phyloP scores from a whole-genome alignment of 2,113 vertebrate species.

The Neomonachus schauinslandi region DNA sequence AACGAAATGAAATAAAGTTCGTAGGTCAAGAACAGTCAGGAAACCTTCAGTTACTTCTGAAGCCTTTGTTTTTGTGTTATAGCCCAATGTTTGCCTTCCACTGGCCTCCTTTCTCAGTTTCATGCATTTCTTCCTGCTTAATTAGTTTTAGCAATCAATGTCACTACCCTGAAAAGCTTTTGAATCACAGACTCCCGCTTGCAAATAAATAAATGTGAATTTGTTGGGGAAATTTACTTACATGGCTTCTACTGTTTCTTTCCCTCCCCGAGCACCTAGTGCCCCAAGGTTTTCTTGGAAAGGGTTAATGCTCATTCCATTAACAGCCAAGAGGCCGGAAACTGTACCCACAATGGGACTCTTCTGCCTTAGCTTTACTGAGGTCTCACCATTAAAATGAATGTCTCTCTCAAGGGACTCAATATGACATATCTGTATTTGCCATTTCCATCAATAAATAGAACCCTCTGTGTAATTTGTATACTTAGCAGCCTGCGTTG shows the following conservation, averaged over 20 bases:
- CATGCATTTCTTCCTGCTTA: slow-evolving; percentile 48
- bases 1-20: background rate
- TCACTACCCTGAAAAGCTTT: slow-evolving; percentile 38
- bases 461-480: background rate
- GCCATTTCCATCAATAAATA: background rate
- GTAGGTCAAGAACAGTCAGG: background rate
- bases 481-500: background rate
- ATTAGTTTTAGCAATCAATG: slow-evolving; percentile 65
- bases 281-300: background rate
- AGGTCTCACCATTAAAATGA: background rate
- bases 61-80: background rate
- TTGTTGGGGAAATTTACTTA: background rate
- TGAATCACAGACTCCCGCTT: slow-evolving; percentile 13
- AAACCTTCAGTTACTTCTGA: background rate
- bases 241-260: background rate
- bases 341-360: background rate
- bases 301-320: background rate
- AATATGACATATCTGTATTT: background rate
- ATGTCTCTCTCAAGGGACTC: background rate
- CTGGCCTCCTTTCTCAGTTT: background rate
- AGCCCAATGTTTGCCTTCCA: background rate
- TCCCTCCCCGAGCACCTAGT: background rate
- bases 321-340: background rate
- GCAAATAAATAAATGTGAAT: slow-evolving; percentile 15
- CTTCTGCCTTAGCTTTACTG: background rate